These are phyloP conservation scores for Sylvietta virens DNA, from an alignment of 2,113 vertebrate genomes.

Conservation along the genomic window DNA sequence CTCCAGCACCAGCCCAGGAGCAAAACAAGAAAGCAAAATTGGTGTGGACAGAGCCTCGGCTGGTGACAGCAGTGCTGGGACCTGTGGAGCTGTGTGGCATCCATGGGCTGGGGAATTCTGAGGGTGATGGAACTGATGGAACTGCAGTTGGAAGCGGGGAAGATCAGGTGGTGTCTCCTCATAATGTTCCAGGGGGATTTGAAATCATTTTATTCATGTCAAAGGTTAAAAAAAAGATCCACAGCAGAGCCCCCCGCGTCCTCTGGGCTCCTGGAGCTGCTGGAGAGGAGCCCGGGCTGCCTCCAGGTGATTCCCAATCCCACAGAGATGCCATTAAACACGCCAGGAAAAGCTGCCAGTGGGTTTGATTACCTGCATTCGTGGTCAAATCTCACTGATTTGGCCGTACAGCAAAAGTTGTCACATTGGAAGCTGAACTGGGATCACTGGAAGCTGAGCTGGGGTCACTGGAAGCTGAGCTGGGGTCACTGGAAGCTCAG, in stretches of 20 bases:
- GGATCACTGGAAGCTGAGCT: neutral
- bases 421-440: neutral
- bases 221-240: neutral
- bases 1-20: neutral
- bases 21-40: neutral
- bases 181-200: neutral
- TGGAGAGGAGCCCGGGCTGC: neutral
- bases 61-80: neutral
- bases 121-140: neutral
- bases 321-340: neutral
- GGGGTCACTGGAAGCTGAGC: neutral
- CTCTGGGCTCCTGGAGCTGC: neutral
- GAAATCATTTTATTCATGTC: neutral
- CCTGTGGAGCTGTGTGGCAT: neutral
- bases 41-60: neutral
- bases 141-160: fast-evolving
- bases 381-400: fast-evolving
- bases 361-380: neutral
- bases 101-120: fast-evolving
- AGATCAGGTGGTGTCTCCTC: neutral
- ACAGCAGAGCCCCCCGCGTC: fast-evolving
- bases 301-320: neutral
- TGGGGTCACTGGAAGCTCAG: too few species aligned
- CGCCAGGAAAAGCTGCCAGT: fast-evolving
- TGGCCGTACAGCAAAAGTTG: fast-evolving